Evolutionary conservation across 2,888 invertebrate genomes (phyloP).

Genomic region (Agriotes lineatus): DNA sequence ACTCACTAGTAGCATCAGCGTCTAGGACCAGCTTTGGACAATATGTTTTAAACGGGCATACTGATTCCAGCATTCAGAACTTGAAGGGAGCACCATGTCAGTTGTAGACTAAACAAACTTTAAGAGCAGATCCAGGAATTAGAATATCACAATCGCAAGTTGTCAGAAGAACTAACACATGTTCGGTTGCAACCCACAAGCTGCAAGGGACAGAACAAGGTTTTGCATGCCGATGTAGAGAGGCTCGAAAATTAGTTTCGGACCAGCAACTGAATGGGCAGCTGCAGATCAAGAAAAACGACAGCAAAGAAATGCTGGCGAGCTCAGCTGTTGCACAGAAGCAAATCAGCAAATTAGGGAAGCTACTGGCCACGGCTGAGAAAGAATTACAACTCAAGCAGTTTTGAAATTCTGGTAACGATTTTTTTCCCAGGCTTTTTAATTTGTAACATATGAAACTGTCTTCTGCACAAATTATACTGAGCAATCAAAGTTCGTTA

Average conservation of each 20-base stretch:
- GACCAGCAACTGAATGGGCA: constrained; percentile 54
- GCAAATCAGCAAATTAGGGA: constrained; percentile 50
- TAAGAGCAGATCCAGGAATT: constrained; percentile 50
- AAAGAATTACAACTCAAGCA: constrained; percentile 50
- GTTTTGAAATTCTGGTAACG: no score
- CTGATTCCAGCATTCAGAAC: constrained; percentile 35
- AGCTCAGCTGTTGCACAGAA: constrained; percentile 48
- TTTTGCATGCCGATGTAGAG: constrained; percentile 53
- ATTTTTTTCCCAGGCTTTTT: no score
- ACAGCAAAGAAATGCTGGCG: constrained; percentile 53
- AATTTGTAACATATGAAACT: no score
- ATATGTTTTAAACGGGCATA: constrained; percentile 9
- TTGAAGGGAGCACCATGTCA: no score
- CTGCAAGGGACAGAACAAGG: constrained; percentile 56
- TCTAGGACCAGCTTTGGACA: no score
- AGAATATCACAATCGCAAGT: constrained; percentile 53
- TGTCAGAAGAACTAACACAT: constrained; percentile 49
- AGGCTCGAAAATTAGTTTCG: no score
- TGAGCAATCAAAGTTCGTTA: background rate
- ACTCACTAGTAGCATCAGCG: background rate
- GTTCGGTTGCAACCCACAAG: constrained; percentile 52
- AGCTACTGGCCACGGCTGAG: constrained; percentile 48
- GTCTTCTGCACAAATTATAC: no score
- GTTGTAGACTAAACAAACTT: constrained; percentile 26
- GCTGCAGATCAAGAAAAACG: constrained; percentile 48